Conservation (phyloP, 2,888 invertebrate species). For the Platycnemis pennipes region DNA sequence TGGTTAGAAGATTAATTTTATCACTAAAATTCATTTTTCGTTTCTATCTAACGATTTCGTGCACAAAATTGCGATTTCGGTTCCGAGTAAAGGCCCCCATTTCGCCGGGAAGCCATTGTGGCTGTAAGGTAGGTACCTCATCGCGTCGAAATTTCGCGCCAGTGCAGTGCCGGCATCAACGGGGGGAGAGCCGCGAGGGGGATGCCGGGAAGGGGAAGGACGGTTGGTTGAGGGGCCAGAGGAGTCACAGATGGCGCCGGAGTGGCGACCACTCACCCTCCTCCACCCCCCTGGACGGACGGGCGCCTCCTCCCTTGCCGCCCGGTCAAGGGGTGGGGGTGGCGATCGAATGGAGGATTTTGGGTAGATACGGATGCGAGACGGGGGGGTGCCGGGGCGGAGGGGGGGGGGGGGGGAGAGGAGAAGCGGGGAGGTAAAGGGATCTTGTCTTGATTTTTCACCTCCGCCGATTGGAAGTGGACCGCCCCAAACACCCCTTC, state of each 20-base stretch:
- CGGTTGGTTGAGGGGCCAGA: not conserved
- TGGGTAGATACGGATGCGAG: too few species aligned
- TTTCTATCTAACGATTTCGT: too few species aligned
- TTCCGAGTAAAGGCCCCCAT: not conserved
- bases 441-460: slow-evolving; percentile 41
- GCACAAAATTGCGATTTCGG: too few species aligned
- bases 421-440: not conserved
- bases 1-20: too few species aligned
- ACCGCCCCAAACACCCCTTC: not conserved
- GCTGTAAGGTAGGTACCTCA: not conserved
- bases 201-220: not conserved
- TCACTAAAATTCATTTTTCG: too few species aligned
- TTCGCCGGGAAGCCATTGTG: not conserved
- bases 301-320: not conserved
- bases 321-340: slow-evolving; percentile 21
- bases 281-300: not conserved
- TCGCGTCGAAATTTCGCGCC: slow-evolving; percentile 1
- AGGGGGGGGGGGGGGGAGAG: not conserved
- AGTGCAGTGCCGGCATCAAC: not conserved
- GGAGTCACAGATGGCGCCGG: slow-evolving; percentile 50
- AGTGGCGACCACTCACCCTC: slow-evolving; percentile 28
- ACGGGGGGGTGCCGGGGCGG: not conserved
- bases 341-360: too few species aligned
- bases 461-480: slow-evolving; percentile 30
- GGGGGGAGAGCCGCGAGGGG: not conserved